phyloP scores from a whole-genome alignment of 2,113 vertebrate genomes.

The Istiophorus platypterus region DNA sequence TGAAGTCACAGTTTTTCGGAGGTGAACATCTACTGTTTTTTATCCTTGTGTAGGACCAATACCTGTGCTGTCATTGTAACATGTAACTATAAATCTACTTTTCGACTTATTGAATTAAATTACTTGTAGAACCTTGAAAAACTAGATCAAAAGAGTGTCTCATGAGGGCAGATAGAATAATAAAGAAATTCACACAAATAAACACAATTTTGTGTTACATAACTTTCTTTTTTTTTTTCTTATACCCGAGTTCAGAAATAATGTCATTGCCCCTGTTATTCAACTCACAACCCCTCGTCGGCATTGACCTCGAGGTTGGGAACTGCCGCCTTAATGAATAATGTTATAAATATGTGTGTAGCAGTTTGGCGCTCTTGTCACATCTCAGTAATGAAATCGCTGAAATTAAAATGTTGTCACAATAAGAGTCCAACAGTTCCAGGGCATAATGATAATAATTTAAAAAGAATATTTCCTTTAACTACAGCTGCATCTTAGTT shows the following conservation, averaged over 20 bases:
- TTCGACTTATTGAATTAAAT: too few relatives aligned
- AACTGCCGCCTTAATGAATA: neutral
- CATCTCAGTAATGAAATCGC: neutral
- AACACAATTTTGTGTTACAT: too few relatives aligned
- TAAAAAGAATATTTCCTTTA: neutral
- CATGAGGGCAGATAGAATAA: neutral
- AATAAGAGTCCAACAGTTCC: neutral
- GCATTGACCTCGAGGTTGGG: neutral
- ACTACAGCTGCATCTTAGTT: neutral
- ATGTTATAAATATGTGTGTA: neutral
- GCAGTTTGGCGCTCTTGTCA: neutral
- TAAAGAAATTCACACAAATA: neutral
- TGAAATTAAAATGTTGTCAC: neutral
- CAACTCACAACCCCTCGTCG: neutral
- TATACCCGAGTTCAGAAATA: neutral
- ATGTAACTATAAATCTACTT: too few relatives aligned
- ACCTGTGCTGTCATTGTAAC: too few relatives aligned
- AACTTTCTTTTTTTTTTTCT: neutral
- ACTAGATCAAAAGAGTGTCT: too few relatives aligned
- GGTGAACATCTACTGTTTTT: too few relatives aligned
- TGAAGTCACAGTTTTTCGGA: too few relatives aligned
- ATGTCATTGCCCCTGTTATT: neutral
- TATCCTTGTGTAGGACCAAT: too few relatives aligned
- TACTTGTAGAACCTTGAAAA: too few relatives aligned
- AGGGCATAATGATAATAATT: neutral